Base-by-base conservation (phyloP, 2,888 invertebrate genomes). In the Ectobius pallidus region DNA sequence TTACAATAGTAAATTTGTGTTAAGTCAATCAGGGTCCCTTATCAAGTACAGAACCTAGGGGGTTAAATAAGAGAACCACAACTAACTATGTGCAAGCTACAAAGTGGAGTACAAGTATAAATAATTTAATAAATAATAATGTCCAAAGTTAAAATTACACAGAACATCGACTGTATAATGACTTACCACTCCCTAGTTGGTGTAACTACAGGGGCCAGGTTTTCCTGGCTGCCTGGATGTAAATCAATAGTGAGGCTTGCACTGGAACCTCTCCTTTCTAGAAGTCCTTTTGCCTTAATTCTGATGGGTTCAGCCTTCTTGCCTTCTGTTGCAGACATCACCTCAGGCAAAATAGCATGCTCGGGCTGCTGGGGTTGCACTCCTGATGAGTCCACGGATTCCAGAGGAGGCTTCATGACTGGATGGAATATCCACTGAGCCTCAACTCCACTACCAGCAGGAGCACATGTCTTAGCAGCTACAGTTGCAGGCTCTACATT, bases 251-350 rank as follows among this genome's bases (percentile, higher is more conserved):
- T 96, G 1, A 97, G 84, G 71, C 95, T 95, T 0, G 96, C 95
- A 80, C 95, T 96, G 1, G 96, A 96, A 68, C 96, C 96, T 70
- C 97, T 86, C 30, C 97, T 87, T 80, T 95, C 94, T 4, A 95
- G 83, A 1, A 95, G 83, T 75, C 93, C 92, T 81, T 91, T 92
- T 52, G 86, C 83, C 78, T 85, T 85, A 27, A 86, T 83, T 52
- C 85, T 83, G 70, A 86, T 82, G 2, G 86, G 86, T 77, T 86
- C 86, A 0, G 83, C 78, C 77, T 81, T 80, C 34, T 80, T 78
- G 76, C 82, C 70, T 73, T 77, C 70, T 27, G 69, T 30, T 25
- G 52, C 62, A 16, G 73, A 65, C 73, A 73, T 73, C 69, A 73
- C 75, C 49, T 75, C 73, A 22, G 74, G 72, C 11, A 72, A 55